phyloP scores from a whole-genome alignment of 2,888 invertebrate genomes.

The Heliconius erato region DNA sequence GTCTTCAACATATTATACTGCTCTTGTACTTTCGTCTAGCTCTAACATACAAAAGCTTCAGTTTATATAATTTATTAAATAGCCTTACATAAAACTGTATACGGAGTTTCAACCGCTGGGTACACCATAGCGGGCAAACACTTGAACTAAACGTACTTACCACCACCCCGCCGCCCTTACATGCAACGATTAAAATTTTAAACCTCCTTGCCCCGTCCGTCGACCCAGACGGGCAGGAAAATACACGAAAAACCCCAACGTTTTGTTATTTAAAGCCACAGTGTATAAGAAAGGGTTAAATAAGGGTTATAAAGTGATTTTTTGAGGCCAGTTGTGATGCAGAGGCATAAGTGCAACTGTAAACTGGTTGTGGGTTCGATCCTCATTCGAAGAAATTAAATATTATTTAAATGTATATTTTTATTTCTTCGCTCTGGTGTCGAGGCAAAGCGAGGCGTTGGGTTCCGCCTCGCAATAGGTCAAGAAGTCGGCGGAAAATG shows the following conservation, averaged over 20 bases:
- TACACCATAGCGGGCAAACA: slow-evolving; percentile 30
- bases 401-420: no score
- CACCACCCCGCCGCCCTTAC: slow-evolving; percentile 51
- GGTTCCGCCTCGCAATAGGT: no score
- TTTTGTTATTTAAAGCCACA: slow-evolving; percentile 11
- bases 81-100: not conserved
- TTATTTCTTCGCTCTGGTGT: no score
- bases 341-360: no score
- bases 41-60: not conserved
- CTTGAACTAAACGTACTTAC: slow-evolving; percentile 42
- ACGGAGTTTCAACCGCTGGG: slow-evolving; percentile 16
- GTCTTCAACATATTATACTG: not conserved
- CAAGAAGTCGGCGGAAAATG: no score
- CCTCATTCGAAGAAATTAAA: no score
- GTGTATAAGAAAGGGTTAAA: slow-evolving; percentile 14
- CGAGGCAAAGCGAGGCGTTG: no score
- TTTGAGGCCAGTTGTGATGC: no score
- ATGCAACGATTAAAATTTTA: slow-evolving; percentile 55
- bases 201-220: slow-evolving; percentile 52
- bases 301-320: not conserved
- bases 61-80: slow-evolving; percentile 21
- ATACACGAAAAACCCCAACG: slow-evolving; percentile 31
- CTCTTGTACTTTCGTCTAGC: not conserved
- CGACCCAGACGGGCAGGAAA: slow-evolving; percentile 46
- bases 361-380: no score